Base-by-base conservation (phyloP, 2,888 invertebrate species). In the Camptogramma bilineatum region DNA sequence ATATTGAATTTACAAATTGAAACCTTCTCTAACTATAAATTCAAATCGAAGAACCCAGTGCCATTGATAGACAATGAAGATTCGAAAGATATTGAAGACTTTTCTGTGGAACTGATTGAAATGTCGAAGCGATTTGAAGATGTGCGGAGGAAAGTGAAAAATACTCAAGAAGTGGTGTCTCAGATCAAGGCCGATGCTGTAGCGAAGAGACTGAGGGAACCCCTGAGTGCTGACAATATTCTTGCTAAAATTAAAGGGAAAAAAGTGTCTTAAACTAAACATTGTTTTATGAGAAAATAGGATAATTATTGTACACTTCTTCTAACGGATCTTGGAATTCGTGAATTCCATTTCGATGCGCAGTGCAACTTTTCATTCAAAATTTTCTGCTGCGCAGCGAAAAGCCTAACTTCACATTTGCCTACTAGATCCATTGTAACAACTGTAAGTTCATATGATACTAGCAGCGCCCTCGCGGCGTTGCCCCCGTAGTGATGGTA, bases 1-100 rank as follows among this genome's bases (percentile, higher is more conserved):
- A 67, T 90, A 44, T 64, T 91, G 0, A 85, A 90, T 65, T 75
- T 87, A 8, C 83, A 86, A 64, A 76, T 91, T 0, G 84, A 88
- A 53, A 84, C 83, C 0, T 82, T 86, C 0, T 72, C 86, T 0
- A 88, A 83, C 16, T 82, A 77, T 47, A 82, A 80, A 52, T 84
- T 85, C 39, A 91, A 87, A 62, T 71, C 84, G 0, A 91, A 88
- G 70, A 76, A 80, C 42, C 39, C 74, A 0, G 24, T 83, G 1
- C 78, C 86, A 0, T 64, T 69, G 4, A 55, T 81, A 0, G 66
- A 82, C 9, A 69, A 78, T 0, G 78, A 81, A 0, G 78, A 81
- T 10, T 72, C 69, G 63, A 81, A 83, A n/a, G 86, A 88, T 16
- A 62, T 83, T 0, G 87, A 91, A 0, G 75, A 83, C 2, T 87